phyloP scores from a whole-genome alignment of 2,113 vertebrate species.

The Vombatus ursinus region DNA sequence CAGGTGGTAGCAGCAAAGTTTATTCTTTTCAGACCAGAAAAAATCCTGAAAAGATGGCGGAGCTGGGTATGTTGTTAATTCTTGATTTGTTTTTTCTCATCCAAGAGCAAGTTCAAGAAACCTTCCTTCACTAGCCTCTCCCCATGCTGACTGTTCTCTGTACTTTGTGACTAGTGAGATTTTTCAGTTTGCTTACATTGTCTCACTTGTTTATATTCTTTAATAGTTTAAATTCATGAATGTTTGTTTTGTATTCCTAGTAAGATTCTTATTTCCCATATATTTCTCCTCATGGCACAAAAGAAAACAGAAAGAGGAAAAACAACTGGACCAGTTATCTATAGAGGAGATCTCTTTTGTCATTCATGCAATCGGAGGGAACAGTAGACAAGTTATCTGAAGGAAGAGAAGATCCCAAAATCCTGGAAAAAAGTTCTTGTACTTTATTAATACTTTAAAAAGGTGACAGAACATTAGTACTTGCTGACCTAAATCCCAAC shows the following conservation, averaged over 20 bases:
- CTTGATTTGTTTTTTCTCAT: slow-evolving; percentile 48
- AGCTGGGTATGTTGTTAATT: slow-evolving; percentile 86
- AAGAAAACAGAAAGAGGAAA: background rate
- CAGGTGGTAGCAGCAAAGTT: slow-evolving; percentile 86
- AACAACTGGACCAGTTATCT: background rate
- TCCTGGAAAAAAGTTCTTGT: background rate
- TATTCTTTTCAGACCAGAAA: slow-evolving; percentile 93
- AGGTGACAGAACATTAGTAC: background rate
- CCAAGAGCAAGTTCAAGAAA: background rate
- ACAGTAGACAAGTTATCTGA: background rate
- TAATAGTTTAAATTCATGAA: background rate
- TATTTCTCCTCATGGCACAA: background rate
- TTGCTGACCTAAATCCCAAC: background rate
- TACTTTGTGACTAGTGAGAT: background rate
- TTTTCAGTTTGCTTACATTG: background rate
- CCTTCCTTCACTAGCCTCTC: background rate
- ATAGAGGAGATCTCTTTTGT: background rate
- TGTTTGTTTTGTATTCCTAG: background rate
- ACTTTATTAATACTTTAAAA: background rate
- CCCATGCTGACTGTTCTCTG: background rate
- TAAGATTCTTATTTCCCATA: background rate
- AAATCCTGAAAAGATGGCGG: slow-evolving; percentile 90
- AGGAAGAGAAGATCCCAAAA: background rate
- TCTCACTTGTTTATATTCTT: background rate
- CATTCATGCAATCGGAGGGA: background rate